Evolutionary conservation across 2,888 invertebrate species (phyloP).

Genomic region (Scaptodrosophila latifasciaeformis): DNA sequence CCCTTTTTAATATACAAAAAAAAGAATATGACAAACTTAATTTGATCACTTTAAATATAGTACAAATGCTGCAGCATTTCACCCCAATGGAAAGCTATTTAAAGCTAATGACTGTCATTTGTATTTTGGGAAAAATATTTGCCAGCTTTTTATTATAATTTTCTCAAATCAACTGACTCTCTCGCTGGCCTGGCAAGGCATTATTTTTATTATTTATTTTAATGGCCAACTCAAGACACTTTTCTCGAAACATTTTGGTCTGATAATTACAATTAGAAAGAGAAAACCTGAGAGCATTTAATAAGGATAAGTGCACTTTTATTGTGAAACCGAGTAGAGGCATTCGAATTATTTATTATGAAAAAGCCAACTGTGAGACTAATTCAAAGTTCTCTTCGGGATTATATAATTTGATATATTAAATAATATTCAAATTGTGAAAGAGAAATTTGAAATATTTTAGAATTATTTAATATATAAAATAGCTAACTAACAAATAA

Average conservation of each 20-base stretch:
- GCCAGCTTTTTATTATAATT: too few species aligned
- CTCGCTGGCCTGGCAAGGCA: slow-evolving; percentile 34
- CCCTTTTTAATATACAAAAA: slow-evolving; percentile 28
- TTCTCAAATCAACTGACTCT: background rate
- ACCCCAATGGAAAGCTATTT: slow-evolving; percentile 51
- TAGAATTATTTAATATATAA: too few species aligned
- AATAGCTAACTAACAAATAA: too few species aligned
- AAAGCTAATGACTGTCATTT: slow-evolving; percentile 57
- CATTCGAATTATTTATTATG: background rate
- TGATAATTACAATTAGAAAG: slow-evolving; percentile 39
- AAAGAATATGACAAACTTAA: background rate
- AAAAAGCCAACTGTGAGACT: background rate
- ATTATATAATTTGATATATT: too few species aligned
- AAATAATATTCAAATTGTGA: too few species aligned
- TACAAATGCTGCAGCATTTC: background rate
- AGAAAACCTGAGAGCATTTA: slow-evolving; percentile 26
- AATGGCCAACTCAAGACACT: slow-evolving; percentile 34
- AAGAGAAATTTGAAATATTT: too few species aligned
- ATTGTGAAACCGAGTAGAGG: background rate
- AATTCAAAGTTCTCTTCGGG: too few species aligned
- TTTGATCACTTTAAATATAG: slow-evolving; percentile 44
- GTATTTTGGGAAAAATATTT: slow-evolving; percentile 39
- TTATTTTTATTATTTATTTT: slow-evolving; percentile 48
- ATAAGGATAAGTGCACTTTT: slow-evolving; percentile 37
- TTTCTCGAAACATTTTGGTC: slow-evolving; percentile 27